Conservation (phyloP, 2,888 invertebrate species). For the Dolichopus griseipennis region DNA sequence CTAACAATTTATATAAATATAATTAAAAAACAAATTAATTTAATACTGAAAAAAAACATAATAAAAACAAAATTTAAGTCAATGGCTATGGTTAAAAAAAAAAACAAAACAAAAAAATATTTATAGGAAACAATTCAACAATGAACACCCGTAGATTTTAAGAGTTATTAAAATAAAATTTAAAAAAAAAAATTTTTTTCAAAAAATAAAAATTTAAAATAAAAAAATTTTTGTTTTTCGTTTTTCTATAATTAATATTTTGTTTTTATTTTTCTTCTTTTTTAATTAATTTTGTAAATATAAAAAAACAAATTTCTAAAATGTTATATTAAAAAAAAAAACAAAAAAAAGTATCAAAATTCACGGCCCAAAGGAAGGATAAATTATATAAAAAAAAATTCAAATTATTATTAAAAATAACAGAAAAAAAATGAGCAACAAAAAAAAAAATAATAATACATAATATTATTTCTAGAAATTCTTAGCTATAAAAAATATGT, state of each 20-base stretch:
- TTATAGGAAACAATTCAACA: background rate
- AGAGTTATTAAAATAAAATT: background rate
- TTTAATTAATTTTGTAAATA: conserved; percentile 9
- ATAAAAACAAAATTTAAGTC: background rate
- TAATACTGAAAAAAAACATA: background rate
- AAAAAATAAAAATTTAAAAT: background rate
- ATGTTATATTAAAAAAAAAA: background rate
- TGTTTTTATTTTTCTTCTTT: background rate
- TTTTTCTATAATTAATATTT: background rate
- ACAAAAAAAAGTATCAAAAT: conserved; percentile 6
- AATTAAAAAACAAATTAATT: too few relatives aligned
- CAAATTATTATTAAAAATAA: background rate
- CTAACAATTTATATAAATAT: too few relatives aligned
- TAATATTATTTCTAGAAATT: conserved; percentile 2
- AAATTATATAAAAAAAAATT: background rate
- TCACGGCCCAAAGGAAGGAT: conserved; percentile 11
- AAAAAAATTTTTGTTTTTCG: background rate
- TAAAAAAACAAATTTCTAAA: conserved; percentile 7
- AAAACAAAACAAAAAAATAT: conserved; percentile 2
- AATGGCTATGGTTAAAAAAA: conserved; percentile 9
- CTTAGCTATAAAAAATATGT: background rate
- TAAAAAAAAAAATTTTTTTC: background rate
- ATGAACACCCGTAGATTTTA: conserved; percentile 2
- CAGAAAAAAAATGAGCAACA: background rate
- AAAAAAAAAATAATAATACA: background rate